phyloP scores from a whole-genome alignment of 1,140 invertebrate species.

The Argopecten irradians region DNA sequence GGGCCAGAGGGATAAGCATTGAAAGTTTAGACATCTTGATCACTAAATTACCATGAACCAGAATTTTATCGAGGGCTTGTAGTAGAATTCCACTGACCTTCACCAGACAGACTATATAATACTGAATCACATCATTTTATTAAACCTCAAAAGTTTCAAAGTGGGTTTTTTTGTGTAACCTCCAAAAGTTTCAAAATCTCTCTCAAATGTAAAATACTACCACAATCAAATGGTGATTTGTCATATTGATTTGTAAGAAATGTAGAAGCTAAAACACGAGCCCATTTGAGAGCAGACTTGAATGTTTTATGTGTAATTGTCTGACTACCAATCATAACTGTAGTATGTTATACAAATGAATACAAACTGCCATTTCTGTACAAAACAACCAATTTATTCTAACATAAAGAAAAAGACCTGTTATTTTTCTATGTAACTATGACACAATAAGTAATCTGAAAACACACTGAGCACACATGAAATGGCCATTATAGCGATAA shows the following conservation, averaged over 20 bases:
- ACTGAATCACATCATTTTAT: too few species aligned
- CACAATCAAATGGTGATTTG: background rate
- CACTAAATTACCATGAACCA: too few species aligned
- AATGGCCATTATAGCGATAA: background rate
- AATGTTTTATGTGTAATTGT: background rate
- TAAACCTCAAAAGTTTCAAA: too few species aligned
- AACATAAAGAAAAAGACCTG: slow-evolving; percentile 9
- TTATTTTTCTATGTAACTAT: slow-evolving; percentile 17
- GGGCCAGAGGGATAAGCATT: too few species aligned
- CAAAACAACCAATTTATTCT: background rate
- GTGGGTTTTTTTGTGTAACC: too few species aligned
- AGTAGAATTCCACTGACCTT: too few species aligned
- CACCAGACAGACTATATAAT: too few species aligned
- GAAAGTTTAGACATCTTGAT: too few species aligned
- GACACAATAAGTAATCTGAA: background rate
- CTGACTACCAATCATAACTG: background rate
- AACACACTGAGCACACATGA: background rate
- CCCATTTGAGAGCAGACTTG: background rate
- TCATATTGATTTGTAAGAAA: background rate
- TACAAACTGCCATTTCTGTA: background rate
- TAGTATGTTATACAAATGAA: background rate
- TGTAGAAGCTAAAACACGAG: background rate
- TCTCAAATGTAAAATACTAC: too few species aligned
- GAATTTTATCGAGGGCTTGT: too few species aligned
- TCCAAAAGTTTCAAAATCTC: too few species aligned